Base-by-base conservation (phyloP, 2,888 invertebrate species). In the Dolichomitus sp. region DNA sequence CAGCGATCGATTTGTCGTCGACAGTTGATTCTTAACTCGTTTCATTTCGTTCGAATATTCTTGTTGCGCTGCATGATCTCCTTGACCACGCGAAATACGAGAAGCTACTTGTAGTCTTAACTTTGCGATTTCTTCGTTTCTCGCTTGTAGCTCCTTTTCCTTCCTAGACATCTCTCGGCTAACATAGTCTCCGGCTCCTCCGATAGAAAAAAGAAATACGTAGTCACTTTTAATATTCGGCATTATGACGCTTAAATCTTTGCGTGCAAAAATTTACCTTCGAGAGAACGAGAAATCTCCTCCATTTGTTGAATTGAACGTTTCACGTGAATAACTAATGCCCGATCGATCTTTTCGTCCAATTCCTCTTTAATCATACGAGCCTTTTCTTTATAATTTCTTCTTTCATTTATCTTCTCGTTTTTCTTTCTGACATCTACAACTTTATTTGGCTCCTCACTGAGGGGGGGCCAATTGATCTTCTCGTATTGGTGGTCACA, bases 101-200 rank as follows among this genome's bases (percentile, higher is more conserved):
- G 45, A 77, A 30, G 77, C 59, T 11, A 83, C 73, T 80, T 83
- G 80, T 17, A 74, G 68, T 9, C 50, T 52, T 9, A 83, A 63
- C 19, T 74, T 83, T 7, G 69, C 37, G 4, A 83, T 83, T 78
- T 90, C 89, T 4, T 69, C 54, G 7, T 89, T 81, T 45, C 86
- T 87, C 27, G 66, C 77, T 12, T 83, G 80, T 14, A 89, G 59
- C 33, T 89, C 85, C 4, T 86, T 81, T 9, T 89, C 87, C 12
- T 89, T 88, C 42, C 84, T 87, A 11, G 84, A 83, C 37, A 90
- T 82, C 23, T 88, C 87, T 30, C 76, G 63, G 2, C 86, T 63
- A 14, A 88, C 85, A 14, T 88, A 84, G 72, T 90, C 87, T 42
- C 85, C 88, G 50, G 88, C 87, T 72, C 88, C 90, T 90, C 63